Percentiles rank a stretch among this genome's conserved stretches.
These are phyloP conservation scores for Spheniscus mendiculus DNA, from an alignment of 2,113 vertebrate genomes.

Conservation along the genomic window DNA sequence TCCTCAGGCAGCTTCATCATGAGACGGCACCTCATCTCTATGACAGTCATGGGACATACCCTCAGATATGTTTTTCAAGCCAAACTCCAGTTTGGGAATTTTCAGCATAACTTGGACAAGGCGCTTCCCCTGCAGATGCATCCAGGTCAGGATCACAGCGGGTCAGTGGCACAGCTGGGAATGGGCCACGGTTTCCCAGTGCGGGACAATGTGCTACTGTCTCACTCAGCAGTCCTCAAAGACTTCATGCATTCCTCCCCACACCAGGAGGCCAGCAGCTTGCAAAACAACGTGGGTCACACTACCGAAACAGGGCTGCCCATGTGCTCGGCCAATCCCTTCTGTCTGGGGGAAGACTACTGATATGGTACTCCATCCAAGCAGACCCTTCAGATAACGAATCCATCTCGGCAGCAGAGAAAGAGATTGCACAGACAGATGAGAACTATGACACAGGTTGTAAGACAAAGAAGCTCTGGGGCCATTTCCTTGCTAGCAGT, in stretches of 20 bases:
- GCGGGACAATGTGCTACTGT: neutral
- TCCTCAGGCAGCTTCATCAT: neutral
- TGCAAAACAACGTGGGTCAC: neutral
- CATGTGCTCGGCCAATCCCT: neutral
- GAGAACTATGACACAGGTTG: neutral
- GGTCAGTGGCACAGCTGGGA: neutral
- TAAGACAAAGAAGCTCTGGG: neutral
- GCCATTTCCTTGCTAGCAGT: neutral
- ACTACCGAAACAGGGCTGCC: neutral
- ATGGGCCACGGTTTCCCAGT: neutral
- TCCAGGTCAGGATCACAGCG: neutral
- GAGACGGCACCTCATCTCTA: accelerated
- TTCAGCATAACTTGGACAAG: neutral
- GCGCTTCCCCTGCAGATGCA: neutral
- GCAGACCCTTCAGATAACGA: neutral
- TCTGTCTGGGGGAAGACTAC: neutral
- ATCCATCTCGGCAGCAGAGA: neutral
- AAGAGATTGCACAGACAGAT: neutral
- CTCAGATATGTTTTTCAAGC: neutral
- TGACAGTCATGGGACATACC: neutral
- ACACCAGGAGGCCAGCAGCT: neutral
- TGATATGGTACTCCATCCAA: neutral
- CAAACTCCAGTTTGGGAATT: neutral
- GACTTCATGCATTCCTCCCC: neutral
- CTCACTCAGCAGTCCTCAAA: neutral